Evolutionary conservation across 2,888 invertebrate genomes (phyloP), one percentile per base, ranked within the genome.

Genomic region (Omphaloscelis lunosa): DNA sequence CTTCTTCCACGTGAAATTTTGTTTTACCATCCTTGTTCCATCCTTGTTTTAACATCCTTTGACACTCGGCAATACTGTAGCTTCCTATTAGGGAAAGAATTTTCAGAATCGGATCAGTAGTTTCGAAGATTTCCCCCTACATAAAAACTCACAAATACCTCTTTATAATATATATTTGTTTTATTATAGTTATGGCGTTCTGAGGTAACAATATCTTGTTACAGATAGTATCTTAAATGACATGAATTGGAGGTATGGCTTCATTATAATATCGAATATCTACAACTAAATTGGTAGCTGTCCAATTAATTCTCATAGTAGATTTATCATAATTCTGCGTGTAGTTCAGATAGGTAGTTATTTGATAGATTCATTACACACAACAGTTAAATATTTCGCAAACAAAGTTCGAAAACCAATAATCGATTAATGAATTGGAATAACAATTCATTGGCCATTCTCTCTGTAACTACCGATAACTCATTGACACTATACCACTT

Each of bases 271-370:
- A 61, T 39, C n/a, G 17, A 51, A 53, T 41, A 51, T 11, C 29
- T 45, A 29, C 34, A 74, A 74, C 23, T 34, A 51, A 53, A 75
- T 77, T 34, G 45, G 29, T 34, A 23, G 29, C 15, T 17, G 15
- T 65, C 53, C 34, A 53, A 76, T 75, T 34, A 34, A 75, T 65
- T 63, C 8, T 77, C 45, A 53, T 34, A 15, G 27, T 45, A 27
- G 27, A 58, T 58, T 34, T 15, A 17, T 41, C 27, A 17, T 45
- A 45, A 11, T 34, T 34, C n/a, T n/a, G 29, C 23, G 0, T 75
- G n/a, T 41, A 75, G 15, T 61, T 62, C 29, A 15, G 20, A 58
- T 15, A 34, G 34, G 34, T 34, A 34, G 23, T 72, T 45, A 72
- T 23, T 20, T 56, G 23, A 73, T 45, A 20, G 12, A 73, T 58